Base-by-base conservation (phyloP, 2,113 vertebrate species). In the Sapayoa aenigma region DNA sequence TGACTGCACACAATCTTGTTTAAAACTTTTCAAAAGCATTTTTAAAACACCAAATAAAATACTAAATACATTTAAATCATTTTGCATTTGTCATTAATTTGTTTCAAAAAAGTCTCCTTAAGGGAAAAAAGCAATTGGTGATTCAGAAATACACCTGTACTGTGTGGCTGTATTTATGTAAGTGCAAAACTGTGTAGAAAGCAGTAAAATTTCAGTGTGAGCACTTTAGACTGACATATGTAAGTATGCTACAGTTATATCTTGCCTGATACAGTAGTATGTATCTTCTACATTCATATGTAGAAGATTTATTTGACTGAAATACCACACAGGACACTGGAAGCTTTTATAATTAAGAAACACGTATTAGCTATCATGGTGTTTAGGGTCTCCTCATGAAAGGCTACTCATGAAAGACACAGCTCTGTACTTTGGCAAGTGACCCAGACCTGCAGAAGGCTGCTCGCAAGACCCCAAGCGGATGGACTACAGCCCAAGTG, bases 161-260 rank as follows among this genome's bases (percentile, higher is more conserved):
- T 46, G 30, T 16, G 74, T 96, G 75, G 77, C 59, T 86, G 67
- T 96, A 83, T 96, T 97, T 95, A 84, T 92, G 28, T 89, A 93
- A 95, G 94, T 72, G 78, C 52, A 93, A 96, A 92, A 88, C 85
- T 96, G 80, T 89, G 96, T 97, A 95, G 89, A 97, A 96, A 97
- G 93, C 88, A 92, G 80, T 90, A 94, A 97, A 97, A 94, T 89
- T 90, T 94, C 72, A 18, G 12, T 3, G 22, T 72, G 28, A 97
- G 85, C 28, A 42, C 75, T 96, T 88, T 56, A 75, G 60, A 95
- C 60, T 28, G 88, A 92, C 93, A 92, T 83, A 87, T 78, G 71
- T 67, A 95, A 95, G 86, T 59, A 96, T 56, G 53, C 47, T 91
- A 79, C 39, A 73, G 28, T 93, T 93, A 23, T 60, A 50, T 63